phyloP scores from a whole-genome alignment of 2,888 invertebrate species.

The Sarcophaga caerulescens region DNA sequence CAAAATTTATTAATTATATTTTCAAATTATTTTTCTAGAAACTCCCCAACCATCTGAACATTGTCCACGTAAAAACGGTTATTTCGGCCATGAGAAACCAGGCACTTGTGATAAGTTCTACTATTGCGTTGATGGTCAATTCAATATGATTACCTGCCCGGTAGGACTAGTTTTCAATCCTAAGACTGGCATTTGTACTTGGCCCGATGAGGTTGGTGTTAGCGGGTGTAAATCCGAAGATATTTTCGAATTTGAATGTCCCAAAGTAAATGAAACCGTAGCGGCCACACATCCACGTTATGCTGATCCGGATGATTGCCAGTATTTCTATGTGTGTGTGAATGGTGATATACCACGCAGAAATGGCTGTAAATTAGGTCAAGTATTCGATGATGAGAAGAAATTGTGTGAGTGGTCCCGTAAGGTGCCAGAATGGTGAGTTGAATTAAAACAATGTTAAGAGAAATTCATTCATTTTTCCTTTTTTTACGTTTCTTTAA shows the following conservation, averaged over 20 bases:
- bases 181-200: conserved; percentile 93
- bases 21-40: conserved; percentile 82
- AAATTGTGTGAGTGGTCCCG: conserved; percentile 93
- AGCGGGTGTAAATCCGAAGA: conserved; percentile 92
- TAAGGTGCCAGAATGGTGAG: conserved; percentile 94
- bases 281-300: conserved; percentile 92
- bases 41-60: conserved; percentile 87
- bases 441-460: conserved; percentile 37
- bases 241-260: conserved; percentile 92
- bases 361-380: conserved; percentile 93
- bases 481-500: conserved; percentile 70
- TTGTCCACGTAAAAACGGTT: conserved; percentile 92
- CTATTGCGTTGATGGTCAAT: conserved; percentile 93
- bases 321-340: conserved; percentile 95
- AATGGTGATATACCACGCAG: conserved; percentile 92
- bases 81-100: conserved; percentile 91
- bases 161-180: conserved; percentile 93
- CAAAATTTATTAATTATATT: conserved; percentile 11
- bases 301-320: conserved; percentile 93
- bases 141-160: conserved; percentile 94
- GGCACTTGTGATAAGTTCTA: conserved; percentile 93
- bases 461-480: conserved; percentile 39
- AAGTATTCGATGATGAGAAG: conserved; percentile 91
- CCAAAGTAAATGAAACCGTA: conserved; percentile 87
- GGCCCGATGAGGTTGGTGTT: conserved; percentile 95